These are phyloP conservation scores for Pristionchus exspectatus DNA, from an alignment of 2,888 invertebrate species.

Conservation along the genomic window DNA sequence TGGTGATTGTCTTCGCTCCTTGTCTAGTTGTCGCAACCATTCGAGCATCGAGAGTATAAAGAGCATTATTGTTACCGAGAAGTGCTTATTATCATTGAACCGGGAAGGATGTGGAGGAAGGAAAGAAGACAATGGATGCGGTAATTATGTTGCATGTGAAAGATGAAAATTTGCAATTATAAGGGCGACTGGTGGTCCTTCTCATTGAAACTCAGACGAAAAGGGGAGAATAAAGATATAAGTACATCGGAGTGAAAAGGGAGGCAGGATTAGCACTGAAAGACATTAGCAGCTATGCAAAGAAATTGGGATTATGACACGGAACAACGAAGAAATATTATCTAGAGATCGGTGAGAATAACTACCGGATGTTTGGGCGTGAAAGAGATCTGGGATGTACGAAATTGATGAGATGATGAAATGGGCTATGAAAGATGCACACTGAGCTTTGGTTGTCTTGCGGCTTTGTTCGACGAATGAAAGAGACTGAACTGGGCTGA, in stretches of 20 bases:
- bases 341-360: constrained; percentile 27
- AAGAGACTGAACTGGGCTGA: constrained; percentile 16
- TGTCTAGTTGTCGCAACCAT: not conserved
- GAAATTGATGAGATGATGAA: constrained; percentile 1
- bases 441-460: constrained; percentile 37
- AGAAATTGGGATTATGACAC: constrained; percentile 18
- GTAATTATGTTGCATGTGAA: not conserved
- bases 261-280: constrained; percentile 25
- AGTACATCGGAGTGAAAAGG: not conserved
- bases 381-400: constrained; percentile 23
- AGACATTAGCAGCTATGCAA: constrained; percentile 29
- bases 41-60: constrained; percentile 8
- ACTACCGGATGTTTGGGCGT: constrained; percentile 8
- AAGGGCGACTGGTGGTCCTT: not conserved
- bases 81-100: constrained; percentile 14
- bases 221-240: not conserved
- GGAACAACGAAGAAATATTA: not conserved
- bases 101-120: not conserved
- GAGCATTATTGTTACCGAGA: constrained; percentile 13
- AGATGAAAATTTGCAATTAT: constrained; percentile 37
- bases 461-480: constrained; percentile 40
- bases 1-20: not conserved
- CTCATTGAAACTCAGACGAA: constrained; percentile 13
- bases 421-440: constrained; percentile 21
- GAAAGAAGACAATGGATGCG: not conserved